These are phyloP conservation scores for Trialeurodes vaporariorum DNA, from an alignment of 1,140 invertebrate genomes.

Conservation along the genomic window DNA sequence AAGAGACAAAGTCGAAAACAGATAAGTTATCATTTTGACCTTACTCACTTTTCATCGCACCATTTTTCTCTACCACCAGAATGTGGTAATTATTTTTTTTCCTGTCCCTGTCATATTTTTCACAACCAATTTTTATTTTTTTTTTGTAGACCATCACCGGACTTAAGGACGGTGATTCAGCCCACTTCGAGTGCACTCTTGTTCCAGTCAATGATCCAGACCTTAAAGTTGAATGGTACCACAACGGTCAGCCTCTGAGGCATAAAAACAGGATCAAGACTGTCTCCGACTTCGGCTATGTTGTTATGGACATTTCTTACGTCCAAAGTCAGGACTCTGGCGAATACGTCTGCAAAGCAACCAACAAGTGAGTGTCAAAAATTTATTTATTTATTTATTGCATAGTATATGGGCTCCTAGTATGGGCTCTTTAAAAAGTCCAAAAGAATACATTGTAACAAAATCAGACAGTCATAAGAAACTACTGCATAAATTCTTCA, in stretches of 20 bases:
- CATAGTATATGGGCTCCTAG: neutral
- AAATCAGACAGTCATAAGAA: no score
- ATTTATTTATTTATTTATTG: neutral
- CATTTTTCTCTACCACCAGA: no score
- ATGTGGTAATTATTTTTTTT: no score
- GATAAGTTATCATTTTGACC: no score
- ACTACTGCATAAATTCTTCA: no score
- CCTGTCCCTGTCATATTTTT: no score
- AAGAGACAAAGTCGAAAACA: no score
- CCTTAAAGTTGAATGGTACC: conserved; percentile 93
- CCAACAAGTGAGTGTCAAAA: conserved; percentile 51
- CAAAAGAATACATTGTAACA: no score
- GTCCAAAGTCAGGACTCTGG: conserved; percentile 88
- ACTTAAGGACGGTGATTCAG: conserved; percentile 80
- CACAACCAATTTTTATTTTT: no score
- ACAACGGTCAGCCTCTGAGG: conserved; percentile 74
- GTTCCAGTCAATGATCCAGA: conserved; percentile 85
- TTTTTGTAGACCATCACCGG: conserved; percentile 71
- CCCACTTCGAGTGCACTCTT: conserved; percentile 85
- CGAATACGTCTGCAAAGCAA: conserved; percentile 80
- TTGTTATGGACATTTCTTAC: conserved; percentile 88
- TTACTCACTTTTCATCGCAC: no score
- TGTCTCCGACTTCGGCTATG: conserved; percentile 91
- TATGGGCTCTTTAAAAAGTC: no score
- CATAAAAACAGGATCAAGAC: conserved; percentile 87